These are phyloP conservation scores for Folsomia candida DNA, from an alignment of 2,888 invertebrate species.

Conservation along the genomic window DNA sequence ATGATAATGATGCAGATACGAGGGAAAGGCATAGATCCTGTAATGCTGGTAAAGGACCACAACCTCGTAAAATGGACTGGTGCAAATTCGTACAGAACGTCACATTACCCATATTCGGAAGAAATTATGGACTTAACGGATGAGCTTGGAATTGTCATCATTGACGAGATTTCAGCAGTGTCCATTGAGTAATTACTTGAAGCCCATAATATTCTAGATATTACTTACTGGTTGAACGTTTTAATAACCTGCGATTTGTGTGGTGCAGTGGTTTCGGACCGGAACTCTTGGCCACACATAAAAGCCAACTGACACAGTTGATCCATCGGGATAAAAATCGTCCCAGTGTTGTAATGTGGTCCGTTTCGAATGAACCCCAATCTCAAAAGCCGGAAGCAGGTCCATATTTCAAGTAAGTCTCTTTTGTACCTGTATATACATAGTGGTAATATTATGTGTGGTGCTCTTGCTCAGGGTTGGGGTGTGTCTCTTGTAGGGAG, in stretches of 20 bases:
- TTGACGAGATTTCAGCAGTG: conserved; percentile 92
- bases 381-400: conserved; percentile 68
- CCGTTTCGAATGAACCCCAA: conserved; percentile 89
- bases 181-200: conserved; percentile 69
- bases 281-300: conserved; percentile 74
- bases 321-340: conserved; percentile 90
- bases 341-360: conserved; percentile 95
- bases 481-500: conserved; percentile 27
- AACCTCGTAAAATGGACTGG: conserved; percentile 81
- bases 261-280: conserved; percentile 55
- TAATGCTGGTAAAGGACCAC: conserved; percentile 84
- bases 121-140: conserved; percentile 95
- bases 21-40: conserved; percentile 89
- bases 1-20: conserved; percentile 63
- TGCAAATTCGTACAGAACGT: conserved; percentile 92
- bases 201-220: neutral
- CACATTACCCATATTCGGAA: conserved; percentile 91
- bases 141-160: conserved; percentile 86
- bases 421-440: neutral
- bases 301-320: conserved; percentile 78
- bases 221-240: conserved; percentile 1
- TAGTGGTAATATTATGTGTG: too few relatives aligned
- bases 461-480: neutral
- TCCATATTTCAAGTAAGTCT: conserved; percentile 71
- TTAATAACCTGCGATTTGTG: neutral